Evolutionary conservation across 2,113 vertebrate species (phyloP).

Genomic region (Craseonycteris thonglongyai): DNA sequence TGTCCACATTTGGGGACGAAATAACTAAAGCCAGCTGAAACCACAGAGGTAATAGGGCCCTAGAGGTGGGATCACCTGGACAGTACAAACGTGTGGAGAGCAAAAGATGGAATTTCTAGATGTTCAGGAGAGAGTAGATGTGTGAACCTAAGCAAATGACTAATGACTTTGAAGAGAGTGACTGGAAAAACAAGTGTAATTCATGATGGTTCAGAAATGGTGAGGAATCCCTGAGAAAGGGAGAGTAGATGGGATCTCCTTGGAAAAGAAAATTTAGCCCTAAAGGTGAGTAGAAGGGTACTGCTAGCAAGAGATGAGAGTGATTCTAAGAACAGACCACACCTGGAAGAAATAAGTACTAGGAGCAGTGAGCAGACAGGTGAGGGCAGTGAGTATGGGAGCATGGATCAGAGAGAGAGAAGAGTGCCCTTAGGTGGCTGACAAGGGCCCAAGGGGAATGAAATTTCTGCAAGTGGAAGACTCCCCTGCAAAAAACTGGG

Average conservation of each 20-base stretch:
- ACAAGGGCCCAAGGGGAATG: neutral
- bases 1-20: neutral
- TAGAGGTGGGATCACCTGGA: neutral
- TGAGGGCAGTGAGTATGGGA: neutral
- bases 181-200: neutral
- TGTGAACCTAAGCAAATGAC: neutral
- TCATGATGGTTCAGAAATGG: neutral
- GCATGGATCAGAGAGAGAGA: neutral
- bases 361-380: neutral
- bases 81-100: neutral
- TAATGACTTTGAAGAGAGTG: neutral
- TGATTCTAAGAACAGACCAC: neutral
- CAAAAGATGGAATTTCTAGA: neutral
- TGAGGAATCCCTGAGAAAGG: neutral
- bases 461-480: neutral
- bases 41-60: too few species aligned
- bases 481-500: neutral
- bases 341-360: too few species aligned
- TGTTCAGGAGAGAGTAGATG: neutral
- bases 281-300: neutral
- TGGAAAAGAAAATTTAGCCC: neutral
- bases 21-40: neutral
- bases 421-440: neutral
- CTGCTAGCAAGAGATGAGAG: neutral
- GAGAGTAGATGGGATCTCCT: neutral